Percentiles rank a stretch among this genome's conserved stretches.
phyloP scores from a whole-genome alignment of 2,113 vertebrate genomes.

The Strix aluco region DNA sequence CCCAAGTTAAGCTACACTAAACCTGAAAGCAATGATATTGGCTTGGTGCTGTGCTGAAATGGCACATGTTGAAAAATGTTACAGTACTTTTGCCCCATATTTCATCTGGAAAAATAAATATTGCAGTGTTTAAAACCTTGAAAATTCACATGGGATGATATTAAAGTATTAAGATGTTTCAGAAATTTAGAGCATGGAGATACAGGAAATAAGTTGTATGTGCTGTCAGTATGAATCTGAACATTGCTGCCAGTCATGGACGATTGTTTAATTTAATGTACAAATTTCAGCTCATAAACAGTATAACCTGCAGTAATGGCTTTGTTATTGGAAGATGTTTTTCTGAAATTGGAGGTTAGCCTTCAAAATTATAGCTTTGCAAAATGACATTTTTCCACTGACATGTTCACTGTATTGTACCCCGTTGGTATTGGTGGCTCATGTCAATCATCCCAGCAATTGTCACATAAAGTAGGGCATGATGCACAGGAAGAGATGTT shows the following conservation, averaged over 20 bases:
- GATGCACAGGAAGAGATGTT: neutral
- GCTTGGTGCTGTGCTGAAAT: neutral
- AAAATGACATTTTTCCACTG: neutral
- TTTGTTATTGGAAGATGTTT: constrained; percentile 1
- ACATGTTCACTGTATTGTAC: neutral
- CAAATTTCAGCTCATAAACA: neutral
- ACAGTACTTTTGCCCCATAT: neutral
- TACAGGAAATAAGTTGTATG: neutral
- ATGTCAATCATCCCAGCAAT: neutral
- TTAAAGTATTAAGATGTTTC: neutral
- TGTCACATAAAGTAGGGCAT: neutral
- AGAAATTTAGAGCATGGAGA: neutral
- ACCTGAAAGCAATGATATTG: neutral
- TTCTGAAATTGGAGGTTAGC: constrained; percentile 35
- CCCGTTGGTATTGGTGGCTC: neutral
- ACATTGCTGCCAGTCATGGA: neutral
- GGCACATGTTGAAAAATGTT: neutral
- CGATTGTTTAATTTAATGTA: constrained; percentile 6
- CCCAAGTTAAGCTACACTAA: neutral
- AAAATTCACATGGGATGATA: neutral
- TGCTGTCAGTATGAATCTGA: neutral
- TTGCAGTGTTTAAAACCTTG: neutral
- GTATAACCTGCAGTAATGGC: neutral
- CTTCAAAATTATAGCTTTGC: constrained; percentile 13
- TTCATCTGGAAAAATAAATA: neutral